Percentiles rank a stretch among this genome's conserved stretches.
Evolutionary conservation across 2,888 invertebrate species (phyloP).

Genomic region (Drosophila hawaiiensis): DNA sequence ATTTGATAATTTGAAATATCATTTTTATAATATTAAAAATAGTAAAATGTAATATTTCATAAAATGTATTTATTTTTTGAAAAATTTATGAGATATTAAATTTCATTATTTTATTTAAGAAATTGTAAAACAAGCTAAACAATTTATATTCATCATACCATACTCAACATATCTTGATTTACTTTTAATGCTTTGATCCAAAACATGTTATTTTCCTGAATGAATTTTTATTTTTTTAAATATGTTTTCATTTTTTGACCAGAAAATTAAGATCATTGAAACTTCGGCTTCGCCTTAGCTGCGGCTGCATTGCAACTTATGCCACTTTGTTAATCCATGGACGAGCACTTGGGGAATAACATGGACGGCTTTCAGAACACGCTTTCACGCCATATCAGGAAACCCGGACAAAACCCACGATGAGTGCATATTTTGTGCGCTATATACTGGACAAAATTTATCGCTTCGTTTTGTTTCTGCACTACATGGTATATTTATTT

Average conservation of each 20-base stretch:
- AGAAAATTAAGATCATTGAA: slow-evolving; percentile 18
- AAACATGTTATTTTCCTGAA: not conserved
- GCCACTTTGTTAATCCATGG: slow-evolving; percentile 58
- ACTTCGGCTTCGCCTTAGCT: slow-evolving; percentile 3
- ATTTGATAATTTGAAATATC: not conserved
- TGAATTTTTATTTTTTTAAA: not conserved
- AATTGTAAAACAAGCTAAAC: not conserved
- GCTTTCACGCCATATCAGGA: slow-evolving; percentile 58
- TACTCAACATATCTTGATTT: not conserved
- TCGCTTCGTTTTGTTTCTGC: slow-evolving; percentile 45
- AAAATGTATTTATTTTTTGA: not conserved
- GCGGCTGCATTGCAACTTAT: slow-evolving; percentile 22
- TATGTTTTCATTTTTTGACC: not conserved
- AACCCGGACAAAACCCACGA: slow-evolving; percentile 47
- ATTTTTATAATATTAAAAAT: not conserved
- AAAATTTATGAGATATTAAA: not conserved
- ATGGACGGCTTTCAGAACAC: slow-evolving; percentile 44
- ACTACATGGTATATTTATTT: slow-evolving; percentile 57
- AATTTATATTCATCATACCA: not conserved
- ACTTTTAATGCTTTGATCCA: not conserved
- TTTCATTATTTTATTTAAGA: not conserved
- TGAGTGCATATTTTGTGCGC: slow-evolving; percentile 60
- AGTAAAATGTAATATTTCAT: not conserved
- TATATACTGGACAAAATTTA: slow-evolving; percentile 53
- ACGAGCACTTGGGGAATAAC: slow-evolving; percentile 51